A percentile compares a stretch with the other conserved stretches of the same genome.
phyloP scores from a whole-genome alignment of 64 coral and sea anemone species.

The Montipora capricornis region DNA sequence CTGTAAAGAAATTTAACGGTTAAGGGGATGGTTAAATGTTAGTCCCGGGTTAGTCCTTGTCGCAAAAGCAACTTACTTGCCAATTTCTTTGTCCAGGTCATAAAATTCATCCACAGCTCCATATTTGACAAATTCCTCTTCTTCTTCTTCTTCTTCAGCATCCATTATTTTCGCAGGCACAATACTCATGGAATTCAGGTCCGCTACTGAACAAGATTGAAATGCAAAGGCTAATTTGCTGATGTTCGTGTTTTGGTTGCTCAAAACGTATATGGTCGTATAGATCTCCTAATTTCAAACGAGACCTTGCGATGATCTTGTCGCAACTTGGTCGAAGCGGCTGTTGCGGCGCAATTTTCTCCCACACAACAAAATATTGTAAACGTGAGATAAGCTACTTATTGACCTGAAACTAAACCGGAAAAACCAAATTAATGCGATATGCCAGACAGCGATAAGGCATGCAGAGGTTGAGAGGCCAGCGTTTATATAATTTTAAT shows the following conservation, averaged over 20 bases:
- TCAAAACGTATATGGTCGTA: neutral
- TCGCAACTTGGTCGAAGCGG: too few relatives aligned
- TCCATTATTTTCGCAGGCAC: neutral
- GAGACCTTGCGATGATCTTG: too few relatives aligned
- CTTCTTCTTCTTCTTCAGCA: slow-evolving; percentile 25
- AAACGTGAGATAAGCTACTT: neutral
- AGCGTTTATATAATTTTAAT: neutral
- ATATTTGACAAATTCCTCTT: slow-evolving; percentile 68
- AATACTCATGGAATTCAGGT: slow-evolving; percentile 29
- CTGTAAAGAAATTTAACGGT: too few relatives aligned
- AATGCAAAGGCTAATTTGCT: neutral
- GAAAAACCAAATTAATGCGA: neutral
- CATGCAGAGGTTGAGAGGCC: too few relatives aligned
- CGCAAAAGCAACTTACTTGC: slow-evolving; percentile 49
- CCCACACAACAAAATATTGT: neutral
- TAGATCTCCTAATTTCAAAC: too few relatives aligned
- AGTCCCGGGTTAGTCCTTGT: too few relatives aligned
- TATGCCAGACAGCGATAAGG: neutral
- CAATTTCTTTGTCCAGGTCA: slow-evolving; percentile 68
- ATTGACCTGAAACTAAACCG: neutral
- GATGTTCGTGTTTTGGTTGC: neutral
- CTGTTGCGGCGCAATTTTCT: neutral
- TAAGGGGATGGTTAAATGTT: too few relatives aligned
- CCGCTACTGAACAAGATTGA: slow-evolving; percentile 25
- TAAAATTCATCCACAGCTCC: slow-evolving; percentile 78